Percentiles rank a stretch among this genome's conserved stretches.
These are phyloP conservation scores for Fregetta grallaria DNA, from an alignment of 2,113 vertebrate species.

Conservation along the genomic window DNA sequence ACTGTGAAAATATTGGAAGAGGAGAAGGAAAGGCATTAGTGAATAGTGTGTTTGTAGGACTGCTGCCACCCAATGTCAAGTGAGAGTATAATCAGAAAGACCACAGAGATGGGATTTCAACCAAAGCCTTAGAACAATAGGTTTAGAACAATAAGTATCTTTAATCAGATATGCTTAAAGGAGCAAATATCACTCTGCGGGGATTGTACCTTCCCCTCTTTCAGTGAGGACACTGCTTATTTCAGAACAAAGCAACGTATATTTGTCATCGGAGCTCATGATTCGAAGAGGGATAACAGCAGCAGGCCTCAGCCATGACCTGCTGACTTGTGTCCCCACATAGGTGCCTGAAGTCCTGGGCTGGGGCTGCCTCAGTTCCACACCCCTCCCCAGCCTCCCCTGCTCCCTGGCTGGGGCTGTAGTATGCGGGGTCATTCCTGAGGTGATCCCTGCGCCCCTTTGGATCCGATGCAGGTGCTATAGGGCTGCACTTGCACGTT, in stretches of 20 bases:
- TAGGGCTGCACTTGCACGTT: neutral
- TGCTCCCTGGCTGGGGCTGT: neutral
- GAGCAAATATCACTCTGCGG: slow-evolving; percentile 11
- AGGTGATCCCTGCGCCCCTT: neutral
- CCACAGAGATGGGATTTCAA: slow-evolving; percentile 61
- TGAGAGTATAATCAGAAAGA: slow-evolving; percentile 59
- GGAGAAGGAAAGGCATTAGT: slow-evolving; percentile 39
- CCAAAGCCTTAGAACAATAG: slow-evolving; percentile 49
- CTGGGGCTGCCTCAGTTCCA: neutral
- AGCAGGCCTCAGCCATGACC: neutral
- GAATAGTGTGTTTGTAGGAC: slow-evolving; percentile 60
- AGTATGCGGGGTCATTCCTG: neutral
- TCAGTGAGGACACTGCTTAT: neutral
- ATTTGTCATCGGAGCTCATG: neutral
- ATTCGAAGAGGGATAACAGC: neutral
- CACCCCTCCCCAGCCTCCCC: no score
- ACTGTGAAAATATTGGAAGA: neutral
- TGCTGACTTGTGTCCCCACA: neutral
- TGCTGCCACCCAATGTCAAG: slow-evolving; percentile 62
- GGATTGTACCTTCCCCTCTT: neutral
- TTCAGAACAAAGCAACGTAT: neutral
- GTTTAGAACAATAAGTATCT: slow-evolving; percentile 69
- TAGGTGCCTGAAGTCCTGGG: neutral
- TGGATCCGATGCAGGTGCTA: neutral
- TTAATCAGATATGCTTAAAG: slow-evolving; percentile 48